Percentiles rank a stretch among this genome's conserved stretches.
These are phyloP conservation scores for Rhodeus uyekii DNA, from an alignment of 2,797 vertebrate genomes.

Conservation along the genomic window DNA sequence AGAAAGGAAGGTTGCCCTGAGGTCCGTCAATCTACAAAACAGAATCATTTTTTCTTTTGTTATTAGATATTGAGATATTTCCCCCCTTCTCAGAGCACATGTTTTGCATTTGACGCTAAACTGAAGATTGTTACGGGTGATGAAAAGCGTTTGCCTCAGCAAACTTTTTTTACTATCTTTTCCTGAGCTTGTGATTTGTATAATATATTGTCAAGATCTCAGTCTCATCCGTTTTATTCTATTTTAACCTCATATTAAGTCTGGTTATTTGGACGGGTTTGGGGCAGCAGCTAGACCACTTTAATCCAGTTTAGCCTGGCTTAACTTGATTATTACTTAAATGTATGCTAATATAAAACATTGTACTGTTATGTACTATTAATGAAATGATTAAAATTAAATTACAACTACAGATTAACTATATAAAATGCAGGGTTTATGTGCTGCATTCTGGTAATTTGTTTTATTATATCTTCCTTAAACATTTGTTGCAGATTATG, in stretches of 20 bases:
- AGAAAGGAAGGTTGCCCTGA: constrained; percentile 56
- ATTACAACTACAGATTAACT: neutral
- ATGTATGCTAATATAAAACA: neutral
- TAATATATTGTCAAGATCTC: neutral
- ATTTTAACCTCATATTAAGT: neutral
- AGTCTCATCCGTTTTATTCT: constrained; percentile 56
- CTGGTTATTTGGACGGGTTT: neutral
- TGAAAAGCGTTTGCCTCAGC: constrained; percentile 38
- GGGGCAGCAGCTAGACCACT: constrained; percentile 43
- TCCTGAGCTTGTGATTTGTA: neutral
- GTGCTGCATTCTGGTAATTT: neutral
- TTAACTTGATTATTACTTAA: neutral
- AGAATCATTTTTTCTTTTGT: constrained; percentile 60
- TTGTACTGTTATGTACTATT: neutral
- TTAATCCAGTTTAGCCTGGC: constrained; percentile 38
- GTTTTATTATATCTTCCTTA: neutral
- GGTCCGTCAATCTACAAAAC: constrained; percentile 60
- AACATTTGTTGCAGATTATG: neutral
- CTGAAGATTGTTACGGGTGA: constrained; percentile 42
- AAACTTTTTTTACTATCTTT: constrained; percentile 53
- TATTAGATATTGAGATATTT: constrained; percentile 62
- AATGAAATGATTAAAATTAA: neutral
- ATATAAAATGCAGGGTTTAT: neutral
- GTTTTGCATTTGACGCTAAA: constrained; percentile 55
- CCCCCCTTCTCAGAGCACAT: constrained; percentile 63